Conservation (phyloP, 2,113 vertebrate species). For the Camelus dromedarius region DNA sequence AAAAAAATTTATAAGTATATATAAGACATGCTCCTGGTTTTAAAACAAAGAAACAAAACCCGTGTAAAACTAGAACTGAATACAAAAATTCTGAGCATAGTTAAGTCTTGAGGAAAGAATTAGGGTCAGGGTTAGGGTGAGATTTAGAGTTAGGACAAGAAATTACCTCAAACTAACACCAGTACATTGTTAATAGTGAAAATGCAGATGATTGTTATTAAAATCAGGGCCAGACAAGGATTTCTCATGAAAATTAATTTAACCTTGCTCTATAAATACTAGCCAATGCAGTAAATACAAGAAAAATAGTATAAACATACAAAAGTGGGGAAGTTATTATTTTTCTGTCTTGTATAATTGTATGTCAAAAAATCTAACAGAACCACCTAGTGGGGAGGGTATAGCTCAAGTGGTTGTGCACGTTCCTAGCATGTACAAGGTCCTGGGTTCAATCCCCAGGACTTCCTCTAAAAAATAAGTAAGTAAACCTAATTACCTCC, state of each 20-base stretch:
- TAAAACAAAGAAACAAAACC: neutral
- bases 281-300: neutral
- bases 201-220: neutral
- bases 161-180: neutral
- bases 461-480: no score
- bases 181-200: neutral
- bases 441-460: no score
- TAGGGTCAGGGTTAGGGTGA: neutral
- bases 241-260: conserved; percentile 36
- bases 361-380: neutral
- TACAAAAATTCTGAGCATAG: neutral
- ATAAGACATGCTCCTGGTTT: neutral
- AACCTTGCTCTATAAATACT: neutral
- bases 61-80: neutral
- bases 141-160: neutral
- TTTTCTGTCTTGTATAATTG: neutral
- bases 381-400: no score
- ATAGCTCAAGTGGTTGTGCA: no score
- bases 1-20: neutral
- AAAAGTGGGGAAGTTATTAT: neutral
- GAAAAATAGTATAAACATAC: neutral
- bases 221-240: neutral
- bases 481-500: no score
- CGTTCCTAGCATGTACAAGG: no score
- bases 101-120: neutral